Conservation (phyloP, 2,888 invertebrate species). For the Molorchus minor region DNA sequence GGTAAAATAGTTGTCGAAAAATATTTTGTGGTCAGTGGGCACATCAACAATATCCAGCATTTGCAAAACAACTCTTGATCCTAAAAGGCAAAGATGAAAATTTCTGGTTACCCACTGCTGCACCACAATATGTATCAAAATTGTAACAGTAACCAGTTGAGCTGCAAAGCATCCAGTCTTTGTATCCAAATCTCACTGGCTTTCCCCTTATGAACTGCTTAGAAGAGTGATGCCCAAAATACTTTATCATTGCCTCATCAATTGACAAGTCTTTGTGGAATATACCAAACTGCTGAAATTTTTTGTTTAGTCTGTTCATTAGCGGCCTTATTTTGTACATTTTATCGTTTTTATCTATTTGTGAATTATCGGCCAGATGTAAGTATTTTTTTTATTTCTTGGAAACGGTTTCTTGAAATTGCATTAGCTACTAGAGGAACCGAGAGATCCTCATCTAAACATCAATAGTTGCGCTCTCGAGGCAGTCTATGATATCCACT, state of each 20-base stretch:
- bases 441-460: slow-evolving; percentile 48
- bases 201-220: slow-evolving; percentile 29
- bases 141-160: slow-evolving; percentile 8
- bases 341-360: slow-evolving; percentile 31
- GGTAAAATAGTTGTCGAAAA: slow-evolving; percentile 21
- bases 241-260: slow-evolving; percentile 47
- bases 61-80: slow-evolving; percentile 39
- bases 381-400: slow-evolving; percentile 39
- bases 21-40: slow-evolving; percentile 19
- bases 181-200: slow-evolving; percentile 7
- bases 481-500: slow-evolving; percentile 51
- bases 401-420: slow-evolving; percentile 45
- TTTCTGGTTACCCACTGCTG: slow-evolving; percentile 19
- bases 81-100: slow-evolving; percentile 28
- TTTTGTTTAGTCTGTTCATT: slow-evolving; percentile 33
- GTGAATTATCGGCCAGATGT: slow-evolving; percentile 20
- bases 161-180: slow-evolving; percentile 9
- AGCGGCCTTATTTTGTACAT: slow-evolving; percentile 35
- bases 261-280: slow-evolving; percentile 42
- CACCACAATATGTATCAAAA: slow-evolving; percentile 35
- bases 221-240: slow-evolving; percentile 42
- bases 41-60: slow-evolving; percentile 29
- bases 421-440: slow-evolving; percentile 44
- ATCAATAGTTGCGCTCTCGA: slow-evolving; percentile 50
- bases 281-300: slow-evolving; percentile 41